Evolutionary conservation across 2,797 vertebrate genomes (phyloP).

Genomic region (Serranus cabrilla): DNA sequence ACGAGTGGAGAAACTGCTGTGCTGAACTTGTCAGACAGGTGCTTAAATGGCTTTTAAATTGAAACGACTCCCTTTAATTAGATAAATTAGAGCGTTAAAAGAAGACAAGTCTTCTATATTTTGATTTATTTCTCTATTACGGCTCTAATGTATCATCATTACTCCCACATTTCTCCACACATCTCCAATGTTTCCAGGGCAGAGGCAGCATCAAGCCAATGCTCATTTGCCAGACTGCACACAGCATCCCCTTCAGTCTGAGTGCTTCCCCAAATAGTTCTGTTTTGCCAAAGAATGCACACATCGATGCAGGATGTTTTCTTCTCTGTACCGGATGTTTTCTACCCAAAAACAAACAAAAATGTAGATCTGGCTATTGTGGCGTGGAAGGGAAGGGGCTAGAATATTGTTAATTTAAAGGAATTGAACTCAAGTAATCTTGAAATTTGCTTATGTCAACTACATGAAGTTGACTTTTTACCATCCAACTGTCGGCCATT

Average conservation of each 20-base stretch:
- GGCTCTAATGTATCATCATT: background rate
- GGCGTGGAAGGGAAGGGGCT: background rate
- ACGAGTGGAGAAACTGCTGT: slow-evolving; percentile 19
- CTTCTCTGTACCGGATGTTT: slow-evolving; percentile 11
- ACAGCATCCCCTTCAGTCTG: slow-evolving; percentile 24
- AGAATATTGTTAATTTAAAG: background rate
- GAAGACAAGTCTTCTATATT: background rate
- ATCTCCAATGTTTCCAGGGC: slow-evolving; percentile 17
- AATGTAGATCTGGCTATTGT: background rate
- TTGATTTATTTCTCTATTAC: background rate
- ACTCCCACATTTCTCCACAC: background rate
- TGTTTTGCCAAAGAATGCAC: slow-evolving; percentile 29
- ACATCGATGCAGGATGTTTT: slow-evolving; percentile 12
- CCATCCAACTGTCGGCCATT: no score
- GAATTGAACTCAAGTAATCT: no score
- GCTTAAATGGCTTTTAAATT: slow-evolving; percentile 13
- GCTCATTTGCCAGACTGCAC: slow-evolving; percentile 26
- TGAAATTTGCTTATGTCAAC: no score
- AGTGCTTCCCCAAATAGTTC: slow-evolving; percentile 38
- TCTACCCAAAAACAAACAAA: slow-evolving; percentile 1
- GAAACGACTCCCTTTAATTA: background rate
- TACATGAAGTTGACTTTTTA: no score
- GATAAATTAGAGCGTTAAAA: background rate
- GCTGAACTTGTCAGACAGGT: slow-evolving; percentile 12
- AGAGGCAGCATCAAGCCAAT: slow-evolving; percentile 23